These are phyloP conservation scores for Ctenoplectra terminalis DNA, from an alignment of 1,140 invertebrate genomes.

Conservation along the genomic window DNA sequence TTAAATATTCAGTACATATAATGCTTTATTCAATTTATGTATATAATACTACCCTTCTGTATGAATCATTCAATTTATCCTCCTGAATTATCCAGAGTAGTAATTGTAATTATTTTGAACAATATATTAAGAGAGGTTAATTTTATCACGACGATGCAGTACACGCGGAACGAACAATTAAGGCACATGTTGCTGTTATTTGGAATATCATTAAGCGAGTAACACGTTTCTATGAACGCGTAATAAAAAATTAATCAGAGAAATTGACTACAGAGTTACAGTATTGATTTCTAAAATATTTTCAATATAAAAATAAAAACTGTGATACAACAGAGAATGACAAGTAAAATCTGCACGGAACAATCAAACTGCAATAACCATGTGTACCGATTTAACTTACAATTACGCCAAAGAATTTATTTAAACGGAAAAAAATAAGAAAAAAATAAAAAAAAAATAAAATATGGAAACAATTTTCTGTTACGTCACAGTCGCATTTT, in stretches of 20 bases:
- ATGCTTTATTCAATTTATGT: background rate
- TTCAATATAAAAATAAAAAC: background rate
- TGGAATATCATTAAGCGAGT: background rate
- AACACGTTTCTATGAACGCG: background rate
- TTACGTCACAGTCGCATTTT: background rate
- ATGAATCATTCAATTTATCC: background rate
- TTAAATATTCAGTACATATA: background rate
- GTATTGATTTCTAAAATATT: background rate
- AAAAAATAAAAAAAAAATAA: too few species aligned
- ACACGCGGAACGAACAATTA: background rate
- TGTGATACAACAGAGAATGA: too few species aligned
- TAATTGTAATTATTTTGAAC: constrained; percentile 5
- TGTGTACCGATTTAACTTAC: background rate
- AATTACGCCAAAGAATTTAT: background rate
- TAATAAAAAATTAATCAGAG: background rate
- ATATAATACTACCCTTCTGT: background rate
- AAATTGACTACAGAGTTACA: background rate
- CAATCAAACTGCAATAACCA: too few species aligned
- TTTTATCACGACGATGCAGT: background rate
- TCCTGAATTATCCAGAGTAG: background rate
- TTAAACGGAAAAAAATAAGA: too few species aligned
- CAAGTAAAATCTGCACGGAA: too few species aligned
- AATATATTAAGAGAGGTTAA: background rate
- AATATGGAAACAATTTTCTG: background rate
- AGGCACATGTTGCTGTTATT: background rate